phyloP scores from a whole-genome alignment of 2,113 vertebrate genomes.

The human region GRCh38 chr2:53598001-53598500 shows the following conservation, averaged over 20 bases:
- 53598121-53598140: neutral
- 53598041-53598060: neutral
- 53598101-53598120: conserved; percentile 11
- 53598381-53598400: too few relatives aligned
- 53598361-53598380: too few relatives aligned
- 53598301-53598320: too few relatives aligned
- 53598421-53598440: too few relatives aligned
- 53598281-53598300: too few relatives aligned
- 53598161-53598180: conserved; percentile 58
- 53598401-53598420: too few relatives aligned
- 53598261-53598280: neutral
- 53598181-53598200: conserved; percentile 36
- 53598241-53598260: neutral
- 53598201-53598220: conserved; percentile 21
- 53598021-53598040: neutral
- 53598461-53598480: too few relatives aligned
- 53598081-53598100: neutral
- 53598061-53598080: neutral
- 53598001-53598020: conserved; percentile 21
- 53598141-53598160: neutral
- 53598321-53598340: too few relatives aligned
- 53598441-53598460: too few relatives aligned
- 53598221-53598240: conserved; percentile 34
- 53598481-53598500: too few relatives aligned
- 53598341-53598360: too few relatives aligned